Percentiles rank a stretch among this genome's conserved stretches.
Conservation (phyloP, 2,797 vertebrate genomes). For the Champsocephalus gunnari region DNA sequence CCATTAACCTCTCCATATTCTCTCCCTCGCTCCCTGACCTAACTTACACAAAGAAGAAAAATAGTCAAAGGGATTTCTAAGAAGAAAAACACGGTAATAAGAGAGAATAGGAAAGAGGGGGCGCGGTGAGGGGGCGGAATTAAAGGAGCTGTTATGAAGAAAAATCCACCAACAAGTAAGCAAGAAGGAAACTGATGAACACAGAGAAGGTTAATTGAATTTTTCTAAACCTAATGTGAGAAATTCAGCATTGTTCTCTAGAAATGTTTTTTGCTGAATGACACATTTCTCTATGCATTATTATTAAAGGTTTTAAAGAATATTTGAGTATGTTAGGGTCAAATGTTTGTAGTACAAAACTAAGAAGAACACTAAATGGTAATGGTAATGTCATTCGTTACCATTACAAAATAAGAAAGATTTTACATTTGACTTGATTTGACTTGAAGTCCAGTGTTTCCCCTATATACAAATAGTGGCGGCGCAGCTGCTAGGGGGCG, state of each 20-base stretch:
- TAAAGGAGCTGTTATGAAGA: not conserved
- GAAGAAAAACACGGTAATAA: not conserved
- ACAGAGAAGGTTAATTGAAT: not conserved
- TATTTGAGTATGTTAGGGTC: too few relatives aligned
- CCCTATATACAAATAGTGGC: too few relatives aligned
- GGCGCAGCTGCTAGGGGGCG: too few relatives aligned
- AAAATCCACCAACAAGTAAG: not conserved
- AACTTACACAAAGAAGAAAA: conserved; percentile 8
- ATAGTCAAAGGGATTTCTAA: not conserved
- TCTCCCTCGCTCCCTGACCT: conserved; percentile 1
- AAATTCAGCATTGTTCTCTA: too few relatives aligned
- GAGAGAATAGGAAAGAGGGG: not conserved
- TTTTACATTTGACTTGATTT: not conserved
- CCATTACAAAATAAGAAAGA: not conserved
- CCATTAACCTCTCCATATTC: conserved; percentile 36
- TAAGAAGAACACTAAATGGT: too few relatives aligned
- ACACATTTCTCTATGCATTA: too few relatives aligned
- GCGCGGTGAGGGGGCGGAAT: not conserved
- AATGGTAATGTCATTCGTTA: too few relatives aligned
- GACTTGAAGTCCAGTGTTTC: too few relatives aligned
- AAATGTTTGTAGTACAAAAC: too few relatives aligned
- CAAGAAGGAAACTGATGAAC: conserved; percentile 1
- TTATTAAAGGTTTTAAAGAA: too few relatives aligned
- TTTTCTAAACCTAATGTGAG: too few relatives aligned
- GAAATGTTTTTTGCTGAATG: too few relatives aligned